These are phyloP conservation scores for Glyphotaelius pellucidus DNA, from an alignment of 2,888 invertebrate genomes.

Conservation along the genomic window DNA sequence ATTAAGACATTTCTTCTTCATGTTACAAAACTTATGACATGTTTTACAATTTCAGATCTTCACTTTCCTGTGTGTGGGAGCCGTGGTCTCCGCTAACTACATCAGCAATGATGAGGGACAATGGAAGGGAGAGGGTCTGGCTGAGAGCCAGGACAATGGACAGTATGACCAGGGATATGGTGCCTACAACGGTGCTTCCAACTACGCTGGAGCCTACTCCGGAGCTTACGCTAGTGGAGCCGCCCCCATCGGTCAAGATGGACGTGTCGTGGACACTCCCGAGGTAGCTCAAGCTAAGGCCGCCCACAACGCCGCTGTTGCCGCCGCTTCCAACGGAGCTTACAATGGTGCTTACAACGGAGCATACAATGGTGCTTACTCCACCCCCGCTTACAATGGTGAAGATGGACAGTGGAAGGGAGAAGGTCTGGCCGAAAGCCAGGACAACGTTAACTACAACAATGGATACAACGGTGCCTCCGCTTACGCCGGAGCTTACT, in stretches of 20 bases:
- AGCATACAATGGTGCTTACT: constrained; percentile 71
- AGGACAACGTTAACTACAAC: constrained; percentile 68
- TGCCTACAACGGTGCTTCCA: constrained; percentile 1
- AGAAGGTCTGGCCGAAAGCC: constrained; percentile 50
- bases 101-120: constrained; percentile 43
- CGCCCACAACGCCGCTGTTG: constrained; percentile 68
- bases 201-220: constrained; percentile 34
- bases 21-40: not conserved
- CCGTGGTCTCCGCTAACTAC: constrained; percentile 39
- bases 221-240: constrained; percentile 39
- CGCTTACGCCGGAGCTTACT: constrained; percentile 22
- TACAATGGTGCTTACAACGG: constrained; percentile 68
- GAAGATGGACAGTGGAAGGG: constrained; percentile 53
- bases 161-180: constrained; percentile 42
- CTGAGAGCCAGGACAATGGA: constrained; percentile 56
- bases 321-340: constrained; percentile 67
- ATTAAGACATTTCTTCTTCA: too few species aligned
- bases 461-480: constrained; percentile 72
- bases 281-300: constrained; percentile 63
- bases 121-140: constrained; percentile 58
- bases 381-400: not conserved
- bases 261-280: constrained; percentile 62
- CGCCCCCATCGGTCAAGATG: constrained; percentile 40
- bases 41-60: not conserved
- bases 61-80: constrained; percentile 54